A percentile compares a stretch with the other conserved stretches of the same genome.
Evolutionary conservation across 1,140 invertebrate species (phyloP).

Genomic region (Pectinophora gossypiella): DNA sequence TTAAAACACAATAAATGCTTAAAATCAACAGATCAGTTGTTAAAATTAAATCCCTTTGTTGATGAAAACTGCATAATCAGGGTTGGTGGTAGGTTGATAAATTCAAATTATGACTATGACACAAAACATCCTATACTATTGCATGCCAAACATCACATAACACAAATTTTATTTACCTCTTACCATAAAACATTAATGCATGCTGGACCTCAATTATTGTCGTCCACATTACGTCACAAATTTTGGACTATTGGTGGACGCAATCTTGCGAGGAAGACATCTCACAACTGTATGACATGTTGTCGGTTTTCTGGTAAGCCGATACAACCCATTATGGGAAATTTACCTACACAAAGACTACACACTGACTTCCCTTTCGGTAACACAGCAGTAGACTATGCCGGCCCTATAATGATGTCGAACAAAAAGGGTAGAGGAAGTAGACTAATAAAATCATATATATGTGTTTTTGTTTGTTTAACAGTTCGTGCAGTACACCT

Average conservation of each 20-base stretch:
- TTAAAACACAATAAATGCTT: conserved; percentile 3
- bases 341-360: conserved; percentile 7
- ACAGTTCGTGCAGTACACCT: conserved; percentile 7
- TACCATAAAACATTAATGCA: conserved; percentile 31
- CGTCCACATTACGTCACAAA: conserved; percentile 20
- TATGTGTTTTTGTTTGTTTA: conserved; percentile 12
- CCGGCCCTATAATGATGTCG: conserved; percentile 6
- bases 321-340: conserved; percentile 10
- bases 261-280: conserved; percentile 8
- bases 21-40: background rate
- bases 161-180: conserved; percentile 23
- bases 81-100: conserved; percentile 36
- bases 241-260: conserved; percentile 32
- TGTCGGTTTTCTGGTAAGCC: conserved; percentile 8
- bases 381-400: conserved; percentile 9
- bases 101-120: conserved; percentile 22
- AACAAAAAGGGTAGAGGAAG: conserved; percentile 7
- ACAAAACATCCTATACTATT: conserved; percentile 41
- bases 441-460: conserved; percentile 8
- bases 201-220: conserved; percentile 25
- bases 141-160: conserved; percentile 23
- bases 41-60: conserved; percentile 10
- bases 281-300: conserved; percentile 11
- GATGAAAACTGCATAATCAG: conserved; percentile 20
- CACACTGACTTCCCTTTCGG: conserved; percentile 4